These are phyloP conservation scores for Puma concolor DNA, from an alignment of 2,113 vertebrate genomes.

Conservation along the genomic window DNA sequence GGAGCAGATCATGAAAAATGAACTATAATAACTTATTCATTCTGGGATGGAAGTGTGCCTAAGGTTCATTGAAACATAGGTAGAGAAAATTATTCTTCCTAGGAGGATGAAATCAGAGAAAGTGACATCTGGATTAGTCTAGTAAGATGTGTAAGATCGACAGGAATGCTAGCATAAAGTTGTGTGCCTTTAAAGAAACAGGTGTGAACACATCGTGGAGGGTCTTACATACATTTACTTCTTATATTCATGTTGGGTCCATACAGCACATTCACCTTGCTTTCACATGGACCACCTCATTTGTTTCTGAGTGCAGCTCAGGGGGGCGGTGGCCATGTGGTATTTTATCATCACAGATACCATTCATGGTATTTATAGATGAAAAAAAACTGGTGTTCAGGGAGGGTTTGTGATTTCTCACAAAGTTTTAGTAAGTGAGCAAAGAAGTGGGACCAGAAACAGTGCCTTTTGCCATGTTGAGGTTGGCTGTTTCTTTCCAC, in stretches of 20 bases:
- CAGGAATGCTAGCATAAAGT: background rate
- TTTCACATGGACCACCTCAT: background rate
- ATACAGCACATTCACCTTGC: background rate
- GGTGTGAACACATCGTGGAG: background rate
- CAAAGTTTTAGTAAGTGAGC: background rate
- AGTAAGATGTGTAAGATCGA: background rate
- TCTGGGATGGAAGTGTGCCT: background rate
- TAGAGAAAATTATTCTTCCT: background rate
- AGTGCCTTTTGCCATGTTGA: background rate
- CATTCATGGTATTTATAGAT: background rate
- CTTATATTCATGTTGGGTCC: background rate
- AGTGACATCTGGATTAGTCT: background rate
- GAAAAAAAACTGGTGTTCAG: background rate
- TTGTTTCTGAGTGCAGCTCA: background rate
- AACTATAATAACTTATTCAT: background rate
- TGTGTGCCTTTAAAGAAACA: background rate
- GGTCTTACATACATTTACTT: background rate
- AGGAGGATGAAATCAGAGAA: background rate
- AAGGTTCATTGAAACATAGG: background rate
- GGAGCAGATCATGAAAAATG: background rate
- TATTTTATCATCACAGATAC: background rate
- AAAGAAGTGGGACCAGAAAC: background rate
- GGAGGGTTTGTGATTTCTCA: background rate
- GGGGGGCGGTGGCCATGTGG: too few relatives aligned
- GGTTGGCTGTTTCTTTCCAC: background rate